A percentile compares a stretch with the other conserved stretches of the same genome.
Evolutionary conservation across 2,797 vertebrate genomes (phyloP).

Genomic region (Eleutherodactylus coqui): DNA sequence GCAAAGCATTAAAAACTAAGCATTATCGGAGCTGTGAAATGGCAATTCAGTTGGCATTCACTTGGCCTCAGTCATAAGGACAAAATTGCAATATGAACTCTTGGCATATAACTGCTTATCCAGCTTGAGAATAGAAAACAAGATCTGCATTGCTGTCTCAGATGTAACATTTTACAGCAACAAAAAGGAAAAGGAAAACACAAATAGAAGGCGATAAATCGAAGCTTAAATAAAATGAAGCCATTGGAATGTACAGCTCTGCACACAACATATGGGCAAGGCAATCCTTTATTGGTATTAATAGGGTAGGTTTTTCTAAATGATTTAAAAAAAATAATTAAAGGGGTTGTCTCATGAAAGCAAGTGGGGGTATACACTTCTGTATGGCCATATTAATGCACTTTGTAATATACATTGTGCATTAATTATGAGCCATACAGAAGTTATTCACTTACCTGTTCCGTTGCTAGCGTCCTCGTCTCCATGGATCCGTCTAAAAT

Average conservation of each 20-base stretch:
- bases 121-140: constrained; percentile 47
- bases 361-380: too few species aligned
- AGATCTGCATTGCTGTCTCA: constrained; percentile 54
- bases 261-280: neutral
- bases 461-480: too few species aligned
- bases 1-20: constrained; percentile 50
- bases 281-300: neutral
- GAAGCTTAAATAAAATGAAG: neutral
- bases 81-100: constrained; percentile 56
- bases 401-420: too few species aligned
- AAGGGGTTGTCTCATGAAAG: too few species aligned
- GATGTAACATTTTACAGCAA: constrained; percentile 47
- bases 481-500: too few species aligned
- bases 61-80: constrained; percentile 55
- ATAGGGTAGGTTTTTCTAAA: neutral
- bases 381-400: too few species aligned
- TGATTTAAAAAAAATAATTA: neutral
- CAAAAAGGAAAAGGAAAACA: constrained; percentile 33
- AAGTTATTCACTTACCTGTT: too few species aligned
- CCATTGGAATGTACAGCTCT: neutral
- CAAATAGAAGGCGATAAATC: neutral
- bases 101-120: constrained; percentile 47
- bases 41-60: constrained; percentile 54
- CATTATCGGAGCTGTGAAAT: constrained; percentile 54
- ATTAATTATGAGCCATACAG: too few species aligned